A percentile compares a stretch with the other conserved stretches of the same genome.
phyloP scores from a whole-genome alignment of 1,140 invertebrate species.

The Bradynema listronoti region DNA sequence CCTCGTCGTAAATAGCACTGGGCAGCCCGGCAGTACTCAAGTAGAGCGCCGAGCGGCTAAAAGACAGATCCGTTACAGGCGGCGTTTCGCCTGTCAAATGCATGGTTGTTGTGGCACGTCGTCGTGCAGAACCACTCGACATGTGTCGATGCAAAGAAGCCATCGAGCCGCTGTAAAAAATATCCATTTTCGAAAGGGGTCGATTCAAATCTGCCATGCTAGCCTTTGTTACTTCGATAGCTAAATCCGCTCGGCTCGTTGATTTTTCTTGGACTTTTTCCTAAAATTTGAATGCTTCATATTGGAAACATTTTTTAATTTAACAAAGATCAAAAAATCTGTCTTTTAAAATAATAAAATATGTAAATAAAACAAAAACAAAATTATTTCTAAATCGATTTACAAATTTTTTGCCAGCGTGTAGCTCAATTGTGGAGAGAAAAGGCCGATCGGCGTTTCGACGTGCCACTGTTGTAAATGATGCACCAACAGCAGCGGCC shows the following conservation, averaged over 20 bases:
- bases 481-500: too few species aligned
- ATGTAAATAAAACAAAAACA: too few species aligned
- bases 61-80: constrained; percentile 1
- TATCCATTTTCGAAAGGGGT: constrained; percentile 88
- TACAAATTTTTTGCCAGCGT: constrained; percentile 34
- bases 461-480: too few species aligned
- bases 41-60: constrained; percentile 33
- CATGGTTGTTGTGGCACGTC: constrained; percentile 7
- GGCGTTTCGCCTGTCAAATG: background rate
- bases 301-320: constrained; percentile 1
- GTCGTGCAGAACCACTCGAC: background rate
- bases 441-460: constrained; percentile 33
- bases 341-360: constrained; percentile 3
- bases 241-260: constrained; percentile 41
- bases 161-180: constrained; percentile 83
- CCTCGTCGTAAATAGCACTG: constrained; percentile 61
- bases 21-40: constrained; percentile 36
- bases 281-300: constrained; percentile 15
- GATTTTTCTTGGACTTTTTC: constrained; percentile 26
- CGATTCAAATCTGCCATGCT: constrained; percentile 66
- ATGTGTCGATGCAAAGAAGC: constrained; percentile 22
- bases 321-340: constrained; percentile 4
- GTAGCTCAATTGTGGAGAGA: constrained; percentile 48
- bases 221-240: constrained; percentile 44
- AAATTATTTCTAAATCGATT: too few species aligned